Conservation (phyloP, 1,140 invertebrate genomes). For the Drosophila mauritiana region DNA sequence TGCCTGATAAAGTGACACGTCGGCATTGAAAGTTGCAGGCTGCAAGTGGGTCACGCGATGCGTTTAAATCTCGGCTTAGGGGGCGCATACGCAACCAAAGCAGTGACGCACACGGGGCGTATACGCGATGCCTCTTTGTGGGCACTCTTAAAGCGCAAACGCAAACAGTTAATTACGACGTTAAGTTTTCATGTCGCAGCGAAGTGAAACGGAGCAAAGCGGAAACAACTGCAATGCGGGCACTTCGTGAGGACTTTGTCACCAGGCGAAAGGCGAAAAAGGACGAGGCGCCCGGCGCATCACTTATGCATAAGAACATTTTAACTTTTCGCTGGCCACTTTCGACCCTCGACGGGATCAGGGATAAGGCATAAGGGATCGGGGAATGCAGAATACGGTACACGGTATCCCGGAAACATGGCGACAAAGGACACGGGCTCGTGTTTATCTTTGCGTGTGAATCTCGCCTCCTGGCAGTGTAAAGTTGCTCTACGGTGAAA, state of each 20-base stretch:
- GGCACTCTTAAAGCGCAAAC: constrained; percentile 62
- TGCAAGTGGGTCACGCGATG: constrained; percentile 59
- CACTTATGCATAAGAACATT: constrained; percentile 82
- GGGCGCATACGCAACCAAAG: constrained; percentile 53
- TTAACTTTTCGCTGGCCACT: constrained; percentile 79
- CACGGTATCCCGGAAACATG: not conserved
- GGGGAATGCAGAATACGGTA: not conserved
- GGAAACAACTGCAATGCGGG: constrained; percentile 79
- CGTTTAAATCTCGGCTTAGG: constrained; percentile 41
- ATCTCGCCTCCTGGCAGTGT: constrained; percentile 64
- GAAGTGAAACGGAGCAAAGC: constrained; percentile 27
- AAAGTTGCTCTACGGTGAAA: constrained; percentile 54
- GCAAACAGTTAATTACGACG: constrained; percentile 81
- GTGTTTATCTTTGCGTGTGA: constrained; percentile 78
- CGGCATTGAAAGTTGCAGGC: constrained; percentile 26
- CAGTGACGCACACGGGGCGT: constrained; percentile 32
- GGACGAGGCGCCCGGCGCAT: constrained; percentile 46
- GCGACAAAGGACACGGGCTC: constrained; percentile 2
- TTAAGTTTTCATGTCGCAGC: constrained; percentile 77
- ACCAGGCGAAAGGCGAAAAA: constrained; percentile 30
- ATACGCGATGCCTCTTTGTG: constrained; percentile 53
- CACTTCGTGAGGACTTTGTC: constrained; percentile 76
- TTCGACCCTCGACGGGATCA: constrained; percentile 44
- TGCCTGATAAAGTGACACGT: constrained; percentile 52
- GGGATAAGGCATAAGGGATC: not conserved